Evolutionary conservation across 2,888 invertebrate species (phyloP), one percentile per base, ranked within the genome.

Genomic region (Netelia virgata): DNA sequence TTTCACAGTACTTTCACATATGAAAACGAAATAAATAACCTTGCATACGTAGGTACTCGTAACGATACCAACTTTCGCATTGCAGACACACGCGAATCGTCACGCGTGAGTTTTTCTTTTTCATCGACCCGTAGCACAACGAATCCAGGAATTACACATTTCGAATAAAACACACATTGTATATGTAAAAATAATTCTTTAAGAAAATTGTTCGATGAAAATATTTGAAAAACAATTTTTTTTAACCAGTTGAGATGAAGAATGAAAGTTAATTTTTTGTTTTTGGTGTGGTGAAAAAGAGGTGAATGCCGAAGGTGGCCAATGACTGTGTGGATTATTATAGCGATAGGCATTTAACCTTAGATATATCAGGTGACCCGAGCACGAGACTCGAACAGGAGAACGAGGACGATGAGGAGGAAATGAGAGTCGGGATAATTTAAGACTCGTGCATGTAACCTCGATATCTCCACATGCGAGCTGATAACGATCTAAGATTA

Each of bases 21-120:
- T 82, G 63, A 43, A 73, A 80, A 66, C 50, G 28, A 82, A 80
- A 76, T 84, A 81, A 86, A 84, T 84, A 82, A 80, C 82, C 64
- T 41, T 72, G 69, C 73, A 84, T 63, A 84, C 86, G 79, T 84
- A 70, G 57, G 69, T 85, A 82, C 86, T 86, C 76, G 61, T 86
- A 86, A 84, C 36, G 85, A 57, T 77, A 70, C 78, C 75, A 82
- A 88, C 28, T 89, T 88, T 89, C 88, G 89, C 88, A 87, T 83
- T 86, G 88, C 88, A 80, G 86, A 64, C 68, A 73, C 82, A 64
- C 82, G 84, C 84, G 63, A 77, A 50, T 66, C 75, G 74, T 9
- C n/a, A 50, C 8, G 50, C 18, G 18, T 3, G 14, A 9, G 47
- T 14, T 47, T 14, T 47, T 23, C n/a, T n/a, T 23, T 47, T 47